Conservation (phyloP, 2,113 vertebrate genomes). For the Chaetorhynchus papuensis region DNA sequence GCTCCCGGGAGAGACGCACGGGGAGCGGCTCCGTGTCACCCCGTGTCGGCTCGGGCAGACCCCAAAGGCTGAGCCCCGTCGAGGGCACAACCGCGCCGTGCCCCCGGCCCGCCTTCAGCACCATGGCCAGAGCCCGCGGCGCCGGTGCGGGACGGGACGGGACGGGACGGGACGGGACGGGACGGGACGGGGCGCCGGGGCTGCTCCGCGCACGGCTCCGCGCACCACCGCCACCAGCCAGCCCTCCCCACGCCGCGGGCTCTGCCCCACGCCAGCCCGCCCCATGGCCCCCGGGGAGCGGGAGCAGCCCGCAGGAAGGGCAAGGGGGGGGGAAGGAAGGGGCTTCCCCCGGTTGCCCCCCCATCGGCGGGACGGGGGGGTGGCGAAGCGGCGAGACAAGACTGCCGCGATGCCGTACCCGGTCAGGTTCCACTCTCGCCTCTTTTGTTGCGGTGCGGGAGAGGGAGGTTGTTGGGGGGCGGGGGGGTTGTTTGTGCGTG, state of each 20-base stretch:
- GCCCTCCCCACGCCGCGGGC: rapidly evolving
- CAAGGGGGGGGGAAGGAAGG: no score
- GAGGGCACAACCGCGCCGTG: neutral
- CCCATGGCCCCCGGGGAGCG: neutral
- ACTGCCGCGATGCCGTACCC: neutral
- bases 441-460: neutral
- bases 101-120: neutral
- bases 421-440: neutral
- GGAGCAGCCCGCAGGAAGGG: neutral
- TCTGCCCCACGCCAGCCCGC: neutral
- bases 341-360: rapidly evolving
- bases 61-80: neutral
- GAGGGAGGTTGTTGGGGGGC: neutral
- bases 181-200: neutral
- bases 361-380: no score
- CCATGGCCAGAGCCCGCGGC: constrained; percentile 9
- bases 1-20: neutral
- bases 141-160: neutral
- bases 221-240: rapidly evolving
- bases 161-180: no score
- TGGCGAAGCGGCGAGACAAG: no score
- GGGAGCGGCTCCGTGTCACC: no score
- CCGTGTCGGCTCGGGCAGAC: neutral
- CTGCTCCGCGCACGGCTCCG: neutral
- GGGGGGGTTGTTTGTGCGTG: neutral